Evolutionary conservation across 2,797 vertebrate species (phyloP).

Genomic region (Parambassis ranga): DNA sequence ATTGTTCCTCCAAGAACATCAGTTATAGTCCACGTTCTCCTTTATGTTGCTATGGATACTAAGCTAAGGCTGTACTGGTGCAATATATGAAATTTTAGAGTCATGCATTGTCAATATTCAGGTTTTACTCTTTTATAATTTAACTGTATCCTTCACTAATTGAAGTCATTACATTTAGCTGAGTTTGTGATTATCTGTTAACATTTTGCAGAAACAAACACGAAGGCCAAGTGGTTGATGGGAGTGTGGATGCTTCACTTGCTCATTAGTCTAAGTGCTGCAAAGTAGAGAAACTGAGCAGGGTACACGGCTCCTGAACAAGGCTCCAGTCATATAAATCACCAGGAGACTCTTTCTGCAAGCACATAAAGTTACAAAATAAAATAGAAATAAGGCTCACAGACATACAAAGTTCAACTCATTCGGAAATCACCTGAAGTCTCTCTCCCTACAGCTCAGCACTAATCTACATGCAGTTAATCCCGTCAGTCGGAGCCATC

Average conservation of each 20-base stretch:
- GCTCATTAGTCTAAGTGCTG: constrained; percentile 17
- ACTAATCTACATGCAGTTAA: constrained; percentile 45
- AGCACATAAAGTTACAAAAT: not conserved
- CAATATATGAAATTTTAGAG: too few relatives aligned
- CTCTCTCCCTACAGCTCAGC: constrained; percentile 13
- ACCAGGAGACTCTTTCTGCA: too few relatives aligned
- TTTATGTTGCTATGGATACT: too few relatives aligned
- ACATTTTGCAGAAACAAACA: not conserved
- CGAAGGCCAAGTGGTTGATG: not conserved
- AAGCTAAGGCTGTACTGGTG: too few relatives aligned
- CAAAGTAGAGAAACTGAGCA: constrained; percentile 1
- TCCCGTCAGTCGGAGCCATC: constrained; percentile 33
- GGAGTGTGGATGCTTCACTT: not conserved
- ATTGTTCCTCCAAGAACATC: not conserved
- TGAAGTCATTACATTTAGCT: not conserved
- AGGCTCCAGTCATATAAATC: constrained; percentile 6
- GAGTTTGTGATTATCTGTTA: not conserved
- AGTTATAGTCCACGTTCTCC: not conserved
- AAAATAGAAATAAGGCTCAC: not conserved
- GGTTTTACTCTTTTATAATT: not conserved
- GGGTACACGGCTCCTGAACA: not conserved
- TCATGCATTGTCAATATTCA: too few relatives aligned
- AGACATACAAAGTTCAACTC: not conserved
- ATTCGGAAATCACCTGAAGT: constrained; percentile 43
- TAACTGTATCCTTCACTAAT: not conserved